Evolutionary conservation across 2,888 invertebrate genomes (phyloP).

Genomic region (Erebia ligea): DNA sequence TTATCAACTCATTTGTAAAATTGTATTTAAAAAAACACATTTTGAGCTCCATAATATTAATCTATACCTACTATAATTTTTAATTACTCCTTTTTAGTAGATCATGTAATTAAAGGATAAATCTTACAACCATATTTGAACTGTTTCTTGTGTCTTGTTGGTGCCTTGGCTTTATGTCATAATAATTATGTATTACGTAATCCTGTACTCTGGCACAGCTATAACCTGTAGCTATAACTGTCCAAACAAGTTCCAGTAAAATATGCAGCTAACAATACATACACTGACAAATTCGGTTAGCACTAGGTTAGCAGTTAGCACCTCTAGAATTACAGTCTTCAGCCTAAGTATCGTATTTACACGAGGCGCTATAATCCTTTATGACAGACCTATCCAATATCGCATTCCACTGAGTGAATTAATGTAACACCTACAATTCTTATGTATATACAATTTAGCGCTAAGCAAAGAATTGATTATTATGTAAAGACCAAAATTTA

Average conservation of each 20-base stretch:
- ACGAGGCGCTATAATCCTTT: background rate
- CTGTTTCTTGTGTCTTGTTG: background rate
- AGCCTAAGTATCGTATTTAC: background rate
- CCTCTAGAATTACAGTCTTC: slow-evolving; percentile 6
- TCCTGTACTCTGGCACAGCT: background rate
- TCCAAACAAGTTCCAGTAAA: slow-evolving; percentile 11
- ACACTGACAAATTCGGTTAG: slow-evolving; percentile 7
- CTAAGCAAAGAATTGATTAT: too few relatives aligned
- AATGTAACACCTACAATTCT: background rate
- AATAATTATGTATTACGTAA: too few relatives aligned
- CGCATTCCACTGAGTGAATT: background rate
- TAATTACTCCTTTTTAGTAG: too few relatives aligned
- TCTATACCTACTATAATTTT: too few relatives aligned
- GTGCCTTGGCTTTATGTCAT: background rate
- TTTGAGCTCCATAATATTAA: too few relatives aligned
- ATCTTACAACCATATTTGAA: background rate
- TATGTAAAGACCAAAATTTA: too few relatives aligned
- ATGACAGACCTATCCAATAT: background rate
- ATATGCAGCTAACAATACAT: slow-evolving; percentile 6
- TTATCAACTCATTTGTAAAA: too few relatives aligned
- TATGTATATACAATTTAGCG: background rate
- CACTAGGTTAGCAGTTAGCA: too few relatives aligned
- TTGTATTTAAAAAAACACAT: too few relatives aligned
- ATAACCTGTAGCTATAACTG: background rate
- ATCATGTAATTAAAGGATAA: too few relatives aligned